Conservation (phyloP, 2,888 invertebrate genomes). For the Monochamus alternatus region DNA sequence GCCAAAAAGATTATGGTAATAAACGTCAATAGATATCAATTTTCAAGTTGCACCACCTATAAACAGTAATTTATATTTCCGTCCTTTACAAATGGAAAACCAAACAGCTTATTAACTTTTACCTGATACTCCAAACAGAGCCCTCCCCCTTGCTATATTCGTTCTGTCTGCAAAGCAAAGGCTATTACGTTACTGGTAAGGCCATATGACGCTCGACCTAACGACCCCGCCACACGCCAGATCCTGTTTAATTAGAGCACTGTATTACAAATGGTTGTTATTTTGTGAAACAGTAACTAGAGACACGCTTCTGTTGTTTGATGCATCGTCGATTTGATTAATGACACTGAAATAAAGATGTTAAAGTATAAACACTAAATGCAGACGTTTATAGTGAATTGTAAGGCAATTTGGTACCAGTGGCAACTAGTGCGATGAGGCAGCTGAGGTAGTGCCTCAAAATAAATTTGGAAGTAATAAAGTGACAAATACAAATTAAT, state of each 20-base stretch:
- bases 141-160: conserved; percentile 19
- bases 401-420: too few relatives aligned
- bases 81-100: conserved; percentile 32
- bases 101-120: conserved; percentile 27
- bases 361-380: background rate
- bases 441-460: too few relatives aligned
- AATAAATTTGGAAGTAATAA: too few relatives aligned
- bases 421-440: too few relatives aligned
- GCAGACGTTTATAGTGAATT: background rate
- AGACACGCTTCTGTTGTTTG: conserved; percentile 56
- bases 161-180: conserved; percentile 19
- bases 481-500: too few relatives aligned
- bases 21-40: conserved; percentile 16
- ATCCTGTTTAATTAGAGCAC: conserved; percentile 51
- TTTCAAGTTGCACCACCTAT: conserved; percentile 26
- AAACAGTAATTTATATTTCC: conserved; percentile 23
- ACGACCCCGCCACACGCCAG: conserved; percentile 55
- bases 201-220: conserved; percentile 55
- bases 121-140: conserved; percentile 6
- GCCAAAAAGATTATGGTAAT: conserved; percentile 6
- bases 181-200: conserved; percentile 48
- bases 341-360: conserved; percentile 31
- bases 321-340: conserved; percentile 52
- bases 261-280: conserved; percentile 54
- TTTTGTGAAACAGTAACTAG: conserved; percentile 54